Evolutionary conservation across 2,113 vertebrate genomes (phyloP).

Genomic region (Antechinus stuartii): DNA sequence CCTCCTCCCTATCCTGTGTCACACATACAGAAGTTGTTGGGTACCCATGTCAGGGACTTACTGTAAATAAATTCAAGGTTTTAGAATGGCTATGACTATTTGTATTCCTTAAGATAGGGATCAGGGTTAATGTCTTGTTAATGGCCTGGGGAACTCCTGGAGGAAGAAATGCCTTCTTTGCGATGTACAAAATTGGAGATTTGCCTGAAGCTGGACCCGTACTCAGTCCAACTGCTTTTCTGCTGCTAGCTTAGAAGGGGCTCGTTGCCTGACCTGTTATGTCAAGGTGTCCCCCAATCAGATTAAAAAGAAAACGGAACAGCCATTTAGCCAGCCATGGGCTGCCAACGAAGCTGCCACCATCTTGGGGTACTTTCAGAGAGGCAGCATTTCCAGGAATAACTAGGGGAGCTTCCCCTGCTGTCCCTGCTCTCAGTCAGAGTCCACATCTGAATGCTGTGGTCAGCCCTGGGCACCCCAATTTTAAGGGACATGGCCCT

Average conservation of each 20-base stretch:
- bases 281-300: background rate
- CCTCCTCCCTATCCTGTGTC: background rate
- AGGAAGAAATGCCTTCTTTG: background rate
- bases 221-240: background rate
- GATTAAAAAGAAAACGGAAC: background rate
- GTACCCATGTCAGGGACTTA: background rate
- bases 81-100: background rate
- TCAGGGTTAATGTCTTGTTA: background rate
- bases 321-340: no score
- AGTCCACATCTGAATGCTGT: background rate
- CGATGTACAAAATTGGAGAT: background rate
- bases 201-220: background rate
- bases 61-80: conserved; percentile 49
- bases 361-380: background rate
- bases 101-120: background rate
- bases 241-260: background rate
- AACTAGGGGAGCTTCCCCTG: no score
- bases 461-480: background rate
- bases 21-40: conserved; percentile 19
- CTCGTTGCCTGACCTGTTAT: no score
- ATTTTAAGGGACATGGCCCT: background rate
- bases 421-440: background rate
- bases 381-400: background rate
- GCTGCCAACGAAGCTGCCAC: background rate
- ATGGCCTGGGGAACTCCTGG: background rate